Evolutionary conservation across 2,888 invertebrate genomes (phyloP).

Genomic region (Erebia palarica): DNA sequence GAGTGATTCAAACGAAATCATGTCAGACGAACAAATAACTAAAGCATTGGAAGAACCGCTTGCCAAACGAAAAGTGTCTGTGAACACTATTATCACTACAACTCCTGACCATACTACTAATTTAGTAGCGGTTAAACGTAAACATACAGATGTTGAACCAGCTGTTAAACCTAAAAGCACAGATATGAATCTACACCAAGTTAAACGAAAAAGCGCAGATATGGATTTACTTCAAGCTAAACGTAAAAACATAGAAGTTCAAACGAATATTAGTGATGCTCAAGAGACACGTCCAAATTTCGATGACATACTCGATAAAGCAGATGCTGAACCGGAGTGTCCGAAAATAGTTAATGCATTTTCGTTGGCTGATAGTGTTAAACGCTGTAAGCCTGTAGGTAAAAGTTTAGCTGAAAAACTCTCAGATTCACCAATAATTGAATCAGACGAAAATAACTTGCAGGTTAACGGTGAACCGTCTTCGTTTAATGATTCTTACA

Average conservation of each 20-base stretch:
- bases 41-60: constrained; percentile 43
- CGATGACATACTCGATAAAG: neutral
- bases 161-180: neutral
- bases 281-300: neutral
- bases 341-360: constrained; percentile 42
- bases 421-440: neutral
- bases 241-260: neutral
- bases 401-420: neutral
- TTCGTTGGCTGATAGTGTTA: constrained; percentile 37
- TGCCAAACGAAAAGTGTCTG: neutral
- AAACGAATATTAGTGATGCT: neutral
- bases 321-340: constrained; percentile 4
- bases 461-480: constrained; percentile 45
- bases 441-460: constrained; percentile 28
- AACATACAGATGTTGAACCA: constrained; percentile 3
- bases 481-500: constrained; percentile 64
- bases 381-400: neutral
- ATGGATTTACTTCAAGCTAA: neutral
- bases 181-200: neutral
- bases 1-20: constrained; percentile 32
- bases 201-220: constrained; percentile 25
- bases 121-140: constrained; percentile 19
- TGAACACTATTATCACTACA: neutral
- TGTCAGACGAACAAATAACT: constrained; percentile 51
- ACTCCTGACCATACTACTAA: neutral